phyloP scores from a whole-genome alignment of 2,888 invertebrate species.

The Emesis furor region DNA sequence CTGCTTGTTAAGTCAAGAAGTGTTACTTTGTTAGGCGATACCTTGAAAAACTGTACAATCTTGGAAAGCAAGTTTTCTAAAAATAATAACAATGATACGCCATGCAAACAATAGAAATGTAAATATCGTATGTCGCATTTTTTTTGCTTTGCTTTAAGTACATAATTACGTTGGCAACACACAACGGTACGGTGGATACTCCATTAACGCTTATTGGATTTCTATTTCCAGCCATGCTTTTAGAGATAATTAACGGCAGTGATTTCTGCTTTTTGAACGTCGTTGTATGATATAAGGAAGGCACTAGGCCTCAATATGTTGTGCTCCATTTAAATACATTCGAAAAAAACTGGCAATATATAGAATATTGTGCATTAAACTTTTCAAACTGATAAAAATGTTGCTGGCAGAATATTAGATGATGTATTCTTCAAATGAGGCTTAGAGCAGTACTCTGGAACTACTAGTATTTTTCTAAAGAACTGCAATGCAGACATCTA shows the following conservation, averaged over 20 bases:
- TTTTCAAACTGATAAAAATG: too few species aligned
- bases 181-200: neutral
- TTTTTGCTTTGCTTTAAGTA: neutral
- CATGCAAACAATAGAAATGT: neutral
- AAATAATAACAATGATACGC: too few species aligned
- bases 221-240: neutral
- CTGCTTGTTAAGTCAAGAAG: too few species aligned
- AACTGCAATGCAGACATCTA: neutral
- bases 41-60: too few species aligned
- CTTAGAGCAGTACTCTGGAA: too few species aligned
- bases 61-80: too few species aligned
- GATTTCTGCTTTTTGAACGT: neutral
- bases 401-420: too few species aligned
- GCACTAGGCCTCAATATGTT: neutral
- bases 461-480: too few species aligned
- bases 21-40: too few species aligned
- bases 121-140: neutral
- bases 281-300: neutral
- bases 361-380: too few species aligned
- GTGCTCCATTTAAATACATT: neutral
- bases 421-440: too few species aligned
- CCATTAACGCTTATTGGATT: constrained; percentile 2
- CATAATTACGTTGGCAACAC: neutral
- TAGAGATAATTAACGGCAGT: constrained; percentile 4
- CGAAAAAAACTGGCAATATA: too few species aligned